These are phyloP conservation scores for Eurytoma californica DNA, from an alignment of 2,888 invertebrate species.

Conservation along the genomic window DNA sequence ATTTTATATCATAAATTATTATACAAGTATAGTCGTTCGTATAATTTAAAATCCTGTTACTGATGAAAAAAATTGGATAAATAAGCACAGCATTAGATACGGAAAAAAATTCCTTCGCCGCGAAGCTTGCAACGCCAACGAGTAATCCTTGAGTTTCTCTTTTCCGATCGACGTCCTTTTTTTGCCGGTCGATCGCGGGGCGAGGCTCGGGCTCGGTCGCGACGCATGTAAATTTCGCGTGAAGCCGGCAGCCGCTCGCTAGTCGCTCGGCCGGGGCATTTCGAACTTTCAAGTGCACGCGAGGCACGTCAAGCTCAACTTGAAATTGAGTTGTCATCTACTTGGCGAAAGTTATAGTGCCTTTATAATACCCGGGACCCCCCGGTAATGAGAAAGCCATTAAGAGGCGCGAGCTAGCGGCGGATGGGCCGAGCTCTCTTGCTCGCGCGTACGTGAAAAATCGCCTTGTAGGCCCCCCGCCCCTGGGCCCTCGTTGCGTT, in stretches of 20 bases:
- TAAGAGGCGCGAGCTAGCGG: slow-evolving; percentile 51
- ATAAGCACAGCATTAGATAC: too few species aligned
- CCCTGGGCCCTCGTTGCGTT: too few species aligned
- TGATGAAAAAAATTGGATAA: too few species aligned
- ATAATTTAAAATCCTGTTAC: too few species aligned
- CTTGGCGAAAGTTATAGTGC: slow-evolving; percentile 69
- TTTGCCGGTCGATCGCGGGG: slow-evolving; percentile 15
- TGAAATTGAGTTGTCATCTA: slow-evolving; percentile 75
- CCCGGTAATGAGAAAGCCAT: slow-evolving; percentile 68
- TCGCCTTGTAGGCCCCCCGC: too few species aligned
- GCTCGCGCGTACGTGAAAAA: too few species aligned
- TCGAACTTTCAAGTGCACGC: slow-evolving; percentile 70
- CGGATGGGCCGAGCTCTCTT: too few species aligned
- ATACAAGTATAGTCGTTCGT: too few species aligned
- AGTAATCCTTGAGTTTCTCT: background rate
- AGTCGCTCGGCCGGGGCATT: slow-evolving; percentile 27
- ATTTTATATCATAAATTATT: too few species aligned
- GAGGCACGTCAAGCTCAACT: slow-evolving; percentile 71
- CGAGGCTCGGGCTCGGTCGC: background rate
- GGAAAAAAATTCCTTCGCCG: too few species aligned
- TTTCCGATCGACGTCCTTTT: background rate
- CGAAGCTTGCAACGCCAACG: background rate
- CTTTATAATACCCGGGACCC: slow-evolving; percentile 66
- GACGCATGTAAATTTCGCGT: slow-evolving; percentile 41
- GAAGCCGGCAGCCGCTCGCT: background rate